phyloP scores from a whole-genome alignment of 2,113 vertebrate genomes.

The Gracilinanus agilis region DNA sequence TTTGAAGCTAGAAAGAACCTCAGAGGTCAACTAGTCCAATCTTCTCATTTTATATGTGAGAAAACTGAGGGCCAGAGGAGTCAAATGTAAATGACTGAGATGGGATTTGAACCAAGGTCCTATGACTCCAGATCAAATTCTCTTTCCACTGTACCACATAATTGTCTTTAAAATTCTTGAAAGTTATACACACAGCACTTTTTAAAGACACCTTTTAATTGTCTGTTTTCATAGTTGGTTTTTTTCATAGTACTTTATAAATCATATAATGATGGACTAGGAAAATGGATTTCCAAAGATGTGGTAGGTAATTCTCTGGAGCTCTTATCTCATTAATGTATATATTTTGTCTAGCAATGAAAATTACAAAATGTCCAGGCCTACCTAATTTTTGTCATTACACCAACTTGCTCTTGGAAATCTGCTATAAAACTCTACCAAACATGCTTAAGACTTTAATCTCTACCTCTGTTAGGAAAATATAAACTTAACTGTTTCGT shows the following conservation, averaged over 20 bases:
- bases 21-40: neutral
- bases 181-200: conserved; percentile 47
- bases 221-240: conserved; percentile 49
- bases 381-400: neutral
- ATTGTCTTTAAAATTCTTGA: conserved; percentile 38
- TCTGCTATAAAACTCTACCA: neutral
- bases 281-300: neutral
- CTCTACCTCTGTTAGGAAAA: neutral
- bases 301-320: neutral
- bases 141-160: neutral
- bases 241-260: conserved; percentile 43
- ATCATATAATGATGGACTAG: conserved; percentile 51
- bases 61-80: conserved; percentile 26
- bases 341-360: neutral
- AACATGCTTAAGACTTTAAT: neutral
- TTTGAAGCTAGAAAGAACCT: neutral
- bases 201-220: conserved; percentile 42
- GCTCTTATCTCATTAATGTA: neutral
- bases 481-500: neutral
- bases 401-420: neutral
- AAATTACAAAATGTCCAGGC: neutral
- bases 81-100: conserved; percentile 32
- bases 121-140: neutral
- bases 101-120: conserved; percentile 43
- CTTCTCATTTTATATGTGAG: neutral